Conservation (phyloP, 1,140 invertebrate species). For the Drosophila athabasca region DNA sequence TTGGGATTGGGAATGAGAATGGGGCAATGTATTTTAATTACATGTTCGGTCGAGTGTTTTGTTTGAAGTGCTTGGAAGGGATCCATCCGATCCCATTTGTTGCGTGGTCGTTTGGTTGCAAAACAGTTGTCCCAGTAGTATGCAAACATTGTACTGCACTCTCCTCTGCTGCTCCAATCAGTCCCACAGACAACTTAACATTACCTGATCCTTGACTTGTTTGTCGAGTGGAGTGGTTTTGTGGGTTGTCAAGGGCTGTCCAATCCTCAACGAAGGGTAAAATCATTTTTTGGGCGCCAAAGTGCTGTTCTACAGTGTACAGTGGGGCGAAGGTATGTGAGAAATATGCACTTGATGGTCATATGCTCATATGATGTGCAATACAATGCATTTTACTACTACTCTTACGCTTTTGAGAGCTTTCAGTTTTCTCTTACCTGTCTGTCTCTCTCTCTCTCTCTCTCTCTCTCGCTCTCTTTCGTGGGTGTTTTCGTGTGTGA, state of each 20-base stretch:
- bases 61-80: conserved; percentile 9
- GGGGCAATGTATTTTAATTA: conserved; percentile 70
- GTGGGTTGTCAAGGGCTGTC: conserved; percentile 32
- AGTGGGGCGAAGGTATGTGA: background rate
- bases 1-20: background rate
- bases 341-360: background rate
- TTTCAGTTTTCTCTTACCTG: background rate
- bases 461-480: too few species aligned
- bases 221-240: conserved; percentile 46
- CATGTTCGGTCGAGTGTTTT: conserved; percentile 50
- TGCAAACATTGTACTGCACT: conserved; percentile 40
- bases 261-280: conserved; percentile 30
- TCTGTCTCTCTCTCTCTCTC: too few species aligned
- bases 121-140: conserved; percentile 23
- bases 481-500: background rate
- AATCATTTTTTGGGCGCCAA: conserved; percentile 45
- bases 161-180: too few species aligned
- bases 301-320: conserved; percentile 19
- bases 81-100: too few species aligned
- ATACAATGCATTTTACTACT: too few species aligned
- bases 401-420: too few species aligned
- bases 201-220: conserved; percentile 24
- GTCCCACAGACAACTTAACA: conserved; percentile 2
- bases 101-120: conserved; percentile 9
- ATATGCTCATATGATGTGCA: too few species aligned